Evolutionary conservation across 1,140 invertebrate genomes (phyloP).

Genomic region (Pygmarrhopalites habei): DNA sequence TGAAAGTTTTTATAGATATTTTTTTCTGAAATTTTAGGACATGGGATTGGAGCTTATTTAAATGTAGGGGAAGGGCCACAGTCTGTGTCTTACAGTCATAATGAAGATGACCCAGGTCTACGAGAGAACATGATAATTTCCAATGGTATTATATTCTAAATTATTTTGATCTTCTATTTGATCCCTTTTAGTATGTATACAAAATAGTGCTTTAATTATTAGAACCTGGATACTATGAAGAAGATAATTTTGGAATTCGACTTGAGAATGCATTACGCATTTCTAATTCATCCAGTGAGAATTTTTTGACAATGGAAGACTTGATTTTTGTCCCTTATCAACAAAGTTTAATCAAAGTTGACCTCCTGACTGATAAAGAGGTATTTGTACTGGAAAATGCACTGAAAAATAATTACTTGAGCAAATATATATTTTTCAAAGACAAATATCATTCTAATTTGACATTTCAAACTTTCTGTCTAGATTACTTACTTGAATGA

Average conservation of each 20-base stretch:
- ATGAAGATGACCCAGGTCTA: slow-evolving; percentile 71
- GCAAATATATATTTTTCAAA: too few relatives aligned
- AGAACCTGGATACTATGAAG: slow-evolving; percentile 75
- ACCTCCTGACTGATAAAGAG: slow-evolving; percentile 65
- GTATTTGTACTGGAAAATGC: slow-evolving; percentile 44
- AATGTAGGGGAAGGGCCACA: slow-evolving; percentile 94
- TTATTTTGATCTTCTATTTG: too few relatives aligned
- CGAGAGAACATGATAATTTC: slow-evolving; percentile 84
- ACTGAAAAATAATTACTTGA: background rate
- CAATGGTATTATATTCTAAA: too few relatives aligned
- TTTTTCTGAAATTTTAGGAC: too few relatives aligned
- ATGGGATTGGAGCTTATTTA: slow-evolving; percentile 90
- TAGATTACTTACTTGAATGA: too few relatives aligned
- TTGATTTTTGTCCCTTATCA: slow-evolving; percentile 89
- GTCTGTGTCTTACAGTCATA: slow-evolving; percentile 64
- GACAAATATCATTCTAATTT: too few relatives aligned
- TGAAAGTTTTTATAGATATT: too few relatives aligned
- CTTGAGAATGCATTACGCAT: slow-evolving; percentile 87
- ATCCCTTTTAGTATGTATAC: too few relatives aligned
- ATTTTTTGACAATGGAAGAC: slow-evolving; percentile 64
- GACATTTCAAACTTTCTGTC: too few relatives aligned
- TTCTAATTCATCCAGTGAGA: slow-evolving; percentile 54
- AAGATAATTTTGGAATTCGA: slow-evolving; percentile 69
- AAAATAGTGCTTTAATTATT: too few relatives aligned
- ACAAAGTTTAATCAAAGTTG: slow-evolving; percentile 74